Conservation (phyloP, 2,113 vertebrate species). For the Prionailurus viverrinus region DNA sequence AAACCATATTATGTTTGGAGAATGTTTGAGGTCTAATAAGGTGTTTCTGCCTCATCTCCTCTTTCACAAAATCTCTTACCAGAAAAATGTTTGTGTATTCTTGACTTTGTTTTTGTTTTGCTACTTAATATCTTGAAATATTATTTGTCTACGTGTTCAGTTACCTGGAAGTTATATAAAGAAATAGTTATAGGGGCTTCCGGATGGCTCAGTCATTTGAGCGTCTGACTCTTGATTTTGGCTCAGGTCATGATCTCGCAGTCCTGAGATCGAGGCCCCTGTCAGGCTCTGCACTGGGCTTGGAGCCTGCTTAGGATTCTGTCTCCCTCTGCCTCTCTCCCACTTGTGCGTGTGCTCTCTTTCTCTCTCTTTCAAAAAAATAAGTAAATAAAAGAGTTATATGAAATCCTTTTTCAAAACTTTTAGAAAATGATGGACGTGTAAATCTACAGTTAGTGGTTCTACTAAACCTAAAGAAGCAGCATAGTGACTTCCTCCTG, state of each 20-base stretch:
- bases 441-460: neutral
- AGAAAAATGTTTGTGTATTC: neutral
- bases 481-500: neutral
- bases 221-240: too few relatives aligned
- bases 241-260: too few relatives aligned
- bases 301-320: too few relatives aligned
- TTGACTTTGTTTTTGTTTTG: neutral
- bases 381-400: neutral
- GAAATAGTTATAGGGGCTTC: neutral
- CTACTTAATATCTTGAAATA: neutral
- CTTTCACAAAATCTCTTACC: neutral
- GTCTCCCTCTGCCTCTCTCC: too few relatives aligned
- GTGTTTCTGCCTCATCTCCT: constrained; percentile 16
- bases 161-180: constrained; percentile 22
- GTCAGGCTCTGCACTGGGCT: too few relatives aligned
- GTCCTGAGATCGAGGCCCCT: too few relatives aligned
- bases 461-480: neutral
- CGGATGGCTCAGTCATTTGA: too few relatives aligned
- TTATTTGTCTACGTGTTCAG: constrained; percentile 27
- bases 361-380: too few relatives aligned
- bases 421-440: neutral
- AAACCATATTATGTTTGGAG: neutral
- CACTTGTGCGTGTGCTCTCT: too few relatives aligned
- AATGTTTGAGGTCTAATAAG: neutral
- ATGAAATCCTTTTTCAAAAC: constrained; percentile 23